Base-by-base conservation (phyloP, 2,113 vertebrate genomes). In the Oxyura jamaicensis region DNA sequence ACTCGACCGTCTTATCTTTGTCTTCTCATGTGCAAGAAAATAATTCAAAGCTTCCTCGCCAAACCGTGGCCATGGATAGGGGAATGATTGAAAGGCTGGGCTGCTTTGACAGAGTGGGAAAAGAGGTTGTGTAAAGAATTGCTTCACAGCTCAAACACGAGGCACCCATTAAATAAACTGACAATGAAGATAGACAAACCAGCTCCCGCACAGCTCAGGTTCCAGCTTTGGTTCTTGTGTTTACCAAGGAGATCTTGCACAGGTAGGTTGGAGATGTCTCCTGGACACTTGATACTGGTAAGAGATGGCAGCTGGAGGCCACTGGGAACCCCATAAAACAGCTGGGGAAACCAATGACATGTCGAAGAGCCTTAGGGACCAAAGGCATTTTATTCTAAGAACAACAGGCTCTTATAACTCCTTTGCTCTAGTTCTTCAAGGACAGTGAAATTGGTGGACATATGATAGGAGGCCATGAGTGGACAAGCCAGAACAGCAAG, bases 271-370 rank as follows among this genome's bases (percentile, higher is more conserved):
- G 58, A 60, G 62, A 33, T 33, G 36, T n/a, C 73, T 31, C 44
- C n/a, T 42, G 67, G 33, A 29, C 25, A 11, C 28, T n/a, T 72
- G 16, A 6, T 17, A 2, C 6, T 10, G 78, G 8, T 7, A 29
- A 20, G 36, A 63, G 58, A 62, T 21, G 10, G 44, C 33, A 36
- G 35, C 25, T 55, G 50, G 33, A 84, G 62, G 42, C 8, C 48
- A 10, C 16, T 50, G 60, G 58, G 2, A 71, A 10, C 15, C 41
- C 50, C 0, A 0, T 3, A 12, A 11, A n/a, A 44, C 23, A 26
- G 10, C 13, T 19, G 5, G n/a, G 16, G 42, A 31, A 88, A 55
- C 16, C 9, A 53, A 90, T 26, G 35, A 29, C 26, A 5, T 1
- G 6, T 15, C 21, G 25, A 10, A 21, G 50, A 79, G 26, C 10